Evolutionary conservation across 2,888 invertebrate genomes (phyloP).

Genomic region (Leptopterna dolabrata): DNA sequence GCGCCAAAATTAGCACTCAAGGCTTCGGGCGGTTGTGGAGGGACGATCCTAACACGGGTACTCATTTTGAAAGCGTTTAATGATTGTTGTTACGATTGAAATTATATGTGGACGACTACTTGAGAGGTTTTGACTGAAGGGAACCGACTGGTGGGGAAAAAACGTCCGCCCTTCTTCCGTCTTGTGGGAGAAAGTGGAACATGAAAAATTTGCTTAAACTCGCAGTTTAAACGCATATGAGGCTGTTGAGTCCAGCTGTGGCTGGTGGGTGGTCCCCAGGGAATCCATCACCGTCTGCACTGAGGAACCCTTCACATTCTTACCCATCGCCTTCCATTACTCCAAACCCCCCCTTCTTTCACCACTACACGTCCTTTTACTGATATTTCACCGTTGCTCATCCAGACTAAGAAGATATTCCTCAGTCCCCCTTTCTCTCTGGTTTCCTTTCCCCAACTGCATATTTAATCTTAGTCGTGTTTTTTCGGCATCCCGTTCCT

Average conservation of each 20-base stretch:
- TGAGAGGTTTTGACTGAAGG: background rate
- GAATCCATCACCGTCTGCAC: background rate
- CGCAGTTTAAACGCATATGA: background rate
- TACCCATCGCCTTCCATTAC: background rate
- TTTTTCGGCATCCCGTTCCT: background rate
- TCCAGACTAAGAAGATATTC: background rate
- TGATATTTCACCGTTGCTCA: background rate
- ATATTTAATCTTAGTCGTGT: background rate
- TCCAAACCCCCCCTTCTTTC: background rate
- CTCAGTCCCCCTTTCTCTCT: background rate
- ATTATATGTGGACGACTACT: too few species aligned
- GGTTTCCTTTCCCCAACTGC: background rate
- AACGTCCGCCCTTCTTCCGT: too few species aligned
- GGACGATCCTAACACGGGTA: too few species aligned
- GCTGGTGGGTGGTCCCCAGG: conserved; percentile 1
- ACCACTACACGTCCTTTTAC: background rate
- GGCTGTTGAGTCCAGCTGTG: background rate
- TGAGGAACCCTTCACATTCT: background rate
- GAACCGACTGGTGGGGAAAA: background rate
- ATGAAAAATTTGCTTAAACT: background rate
- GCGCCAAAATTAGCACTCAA: too few species aligned
- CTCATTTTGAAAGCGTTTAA: too few species aligned
- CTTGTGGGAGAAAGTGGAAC: background rate
- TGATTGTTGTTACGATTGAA: too few species aligned
- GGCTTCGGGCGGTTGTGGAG: too few species aligned